Evolutionary conservation across 2,113 vertebrate species (phyloP).

Genomic region (Siniperca knerii): DNA sequence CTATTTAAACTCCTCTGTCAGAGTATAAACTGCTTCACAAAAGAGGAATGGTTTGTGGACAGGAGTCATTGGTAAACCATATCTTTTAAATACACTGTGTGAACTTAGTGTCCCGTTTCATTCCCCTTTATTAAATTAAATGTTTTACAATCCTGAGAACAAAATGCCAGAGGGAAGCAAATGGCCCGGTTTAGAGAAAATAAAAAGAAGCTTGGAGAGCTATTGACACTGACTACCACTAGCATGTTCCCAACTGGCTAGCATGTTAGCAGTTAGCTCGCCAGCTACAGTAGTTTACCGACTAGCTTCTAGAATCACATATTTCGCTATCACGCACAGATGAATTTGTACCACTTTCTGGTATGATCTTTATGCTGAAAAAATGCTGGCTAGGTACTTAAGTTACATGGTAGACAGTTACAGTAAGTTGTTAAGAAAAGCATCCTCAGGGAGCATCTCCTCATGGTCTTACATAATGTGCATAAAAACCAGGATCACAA

Average conservation of each 20-base stretch:
- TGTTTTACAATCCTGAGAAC: not conserved
- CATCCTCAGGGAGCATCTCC: not conserved
- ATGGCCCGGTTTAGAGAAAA: not conserved
- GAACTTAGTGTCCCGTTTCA: too few species aligned
- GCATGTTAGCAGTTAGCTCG: not conserved
- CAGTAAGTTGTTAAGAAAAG: not conserved
- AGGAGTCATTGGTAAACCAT: too few species aligned
- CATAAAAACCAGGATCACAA: conserved; percentile 13
- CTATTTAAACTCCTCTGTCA: too few species aligned
- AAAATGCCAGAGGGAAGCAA: not conserved
- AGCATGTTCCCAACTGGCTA: not conserved
- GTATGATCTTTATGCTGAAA: not conserved
- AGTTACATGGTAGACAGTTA: not conserved
- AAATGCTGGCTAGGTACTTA: not conserved
- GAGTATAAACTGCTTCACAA: not conserved
- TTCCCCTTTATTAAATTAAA: too few species aligned
- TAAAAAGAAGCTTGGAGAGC: not conserved
- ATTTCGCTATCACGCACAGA: not conserved
- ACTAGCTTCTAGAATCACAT: not conserved
- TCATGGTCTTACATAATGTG: not conserved
- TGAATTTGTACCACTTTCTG: not conserved
- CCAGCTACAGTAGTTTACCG: not conserved
- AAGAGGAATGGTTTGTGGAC: not conserved
- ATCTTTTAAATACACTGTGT: too few species aligned
- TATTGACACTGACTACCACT: not conserved